These are phyloP conservation scores for Bombus huntii DNA, from an alignment of 1,140 invertebrate genomes.

Conservation along the genomic window DNA sequence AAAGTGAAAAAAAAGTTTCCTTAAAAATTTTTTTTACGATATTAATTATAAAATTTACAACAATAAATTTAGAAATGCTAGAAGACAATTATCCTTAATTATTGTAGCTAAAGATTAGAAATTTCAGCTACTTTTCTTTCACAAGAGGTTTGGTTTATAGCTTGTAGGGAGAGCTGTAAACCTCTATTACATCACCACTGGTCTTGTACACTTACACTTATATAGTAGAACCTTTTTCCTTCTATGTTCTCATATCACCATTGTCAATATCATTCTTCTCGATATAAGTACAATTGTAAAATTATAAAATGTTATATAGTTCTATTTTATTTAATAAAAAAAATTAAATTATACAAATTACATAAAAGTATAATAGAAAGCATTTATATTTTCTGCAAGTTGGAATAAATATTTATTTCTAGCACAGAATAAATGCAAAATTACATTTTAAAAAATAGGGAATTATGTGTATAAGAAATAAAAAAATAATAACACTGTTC, in stretches of 20 bases:
- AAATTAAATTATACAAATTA: background rate
- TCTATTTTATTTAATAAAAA: background rate
- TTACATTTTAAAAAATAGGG: background rate
- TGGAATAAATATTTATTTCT: background rate
- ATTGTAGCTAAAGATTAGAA: background rate
- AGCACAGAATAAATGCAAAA: background rate
- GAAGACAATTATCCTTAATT: background rate
- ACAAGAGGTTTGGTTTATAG: background rate
- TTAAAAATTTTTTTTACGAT: background rate
- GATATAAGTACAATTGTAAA: background rate
- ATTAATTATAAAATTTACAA: constrained; percentile 6
- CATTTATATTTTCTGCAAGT: background rate
- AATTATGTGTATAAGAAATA: background rate
- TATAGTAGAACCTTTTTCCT: constrained; percentile 24
- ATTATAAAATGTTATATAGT: background rate
- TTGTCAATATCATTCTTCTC: constrained; percentile 10
- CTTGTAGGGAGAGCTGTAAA: constrained; percentile 28
- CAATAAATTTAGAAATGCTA: background rate
- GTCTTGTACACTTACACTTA: constrained; percentile 31
- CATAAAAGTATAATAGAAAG: background rate
- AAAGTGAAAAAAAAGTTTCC: background rate
- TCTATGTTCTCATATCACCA: constrained; percentile 17
- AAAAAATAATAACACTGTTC: background rate
- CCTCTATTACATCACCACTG: constrained; percentile 36
- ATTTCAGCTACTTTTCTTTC: background rate